Evolutionary conservation across 2,113 vertebrate species (phyloP), one percentile per base, ranked within the genome.

Genomic region (Cervus canadensis): DNA sequence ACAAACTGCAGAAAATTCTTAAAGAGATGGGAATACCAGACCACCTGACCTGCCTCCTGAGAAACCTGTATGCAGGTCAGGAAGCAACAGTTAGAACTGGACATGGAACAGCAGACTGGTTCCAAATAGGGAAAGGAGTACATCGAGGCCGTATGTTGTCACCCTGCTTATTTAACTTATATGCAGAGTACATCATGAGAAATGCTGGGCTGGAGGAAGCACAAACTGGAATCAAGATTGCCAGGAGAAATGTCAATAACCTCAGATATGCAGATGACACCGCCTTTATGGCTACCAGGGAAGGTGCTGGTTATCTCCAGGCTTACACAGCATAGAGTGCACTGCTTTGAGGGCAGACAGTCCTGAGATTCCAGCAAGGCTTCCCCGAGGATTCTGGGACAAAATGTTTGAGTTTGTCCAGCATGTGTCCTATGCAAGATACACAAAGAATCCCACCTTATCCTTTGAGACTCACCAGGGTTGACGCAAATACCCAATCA

Each of bases 351-450:
- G 57, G 40, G 13, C 17, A 78, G 11, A 33, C 21, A 28, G 2
- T 48, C 81, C 25, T 6, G 7, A 87, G 36, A 50, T 28, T 45
- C 25, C 11, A 50, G 78, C n/a, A 57, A 62, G 36, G 25, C 13
- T 6, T 12, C 33, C 30, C 16, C 2, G 8, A 40, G n/a, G 4
- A 28, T 4, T 7, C 50, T 57, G 64, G 23, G 36, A 87, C 23
- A 40, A 56, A 76, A 4, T 30, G 25, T 50, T 71, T 28, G 11
- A 78, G 26, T 23, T 76, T 74, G 5, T 36, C n/a, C 23, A 56
- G 6, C 16, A 52, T 40, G 45, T 8, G 25, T 19, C 67, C 19
- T 2, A 2, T 0, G 4, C 15, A 30, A 0, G 6, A 33, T 6
- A 21, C 40, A 52, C 48, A 85, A 43, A 82, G n/a, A 85, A 33